Conservation (phyloP, 2,888 invertebrate genomes). For the Phasia obesa region DNA sequence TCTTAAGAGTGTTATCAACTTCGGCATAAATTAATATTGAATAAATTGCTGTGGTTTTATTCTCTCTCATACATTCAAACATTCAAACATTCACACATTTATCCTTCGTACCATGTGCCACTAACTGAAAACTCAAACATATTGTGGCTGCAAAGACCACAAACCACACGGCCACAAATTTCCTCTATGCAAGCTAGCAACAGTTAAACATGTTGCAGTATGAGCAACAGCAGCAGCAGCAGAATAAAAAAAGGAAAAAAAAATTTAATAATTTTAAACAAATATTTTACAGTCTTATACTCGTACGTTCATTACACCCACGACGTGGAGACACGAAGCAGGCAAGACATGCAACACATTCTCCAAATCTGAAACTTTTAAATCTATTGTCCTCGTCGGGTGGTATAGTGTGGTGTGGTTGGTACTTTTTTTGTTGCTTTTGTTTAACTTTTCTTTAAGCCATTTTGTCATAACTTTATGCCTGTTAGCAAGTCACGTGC, state of each 20-base stretch:
- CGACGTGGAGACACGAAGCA: constrained; percentile 20
- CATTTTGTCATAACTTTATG: constrained; percentile 68
- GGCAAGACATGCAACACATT: constrained; percentile 37
- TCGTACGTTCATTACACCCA: constrained; percentile 40
- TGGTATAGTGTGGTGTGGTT: neutral
- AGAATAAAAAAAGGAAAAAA: neutral
- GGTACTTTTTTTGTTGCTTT: constrained; percentile 1
- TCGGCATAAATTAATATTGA: constrained; percentile 40
- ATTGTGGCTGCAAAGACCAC: constrained; percentile 29
- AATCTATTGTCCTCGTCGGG: constrained; percentile 31
- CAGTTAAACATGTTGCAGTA: constrained; percentile 46
- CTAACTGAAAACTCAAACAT: constrained; percentile 51
- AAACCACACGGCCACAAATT: constrained; percentile 55
- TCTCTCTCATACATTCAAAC: neutral
- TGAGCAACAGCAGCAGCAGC: constrained; percentile 19
- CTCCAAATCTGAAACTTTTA: constrained; percentile 38
- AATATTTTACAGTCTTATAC: constrained; percentile 38
- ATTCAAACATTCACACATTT: neutral
- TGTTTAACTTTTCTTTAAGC: constrained; percentile 47
- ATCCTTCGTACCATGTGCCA: constrained; percentile 38
- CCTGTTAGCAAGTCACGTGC: constrained; percentile 69
- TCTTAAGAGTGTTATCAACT: constrained; percentile 27
- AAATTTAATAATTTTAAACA: constrained; percentile 20
- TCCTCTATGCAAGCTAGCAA: constrained; percentile 51
- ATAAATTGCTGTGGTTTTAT: constrained; percentile 29